Percentiles rank a stretch among this genome's conserved stretches.
These are phyloP conservation scores for Lucilia cuprina DNA, from an alignment of 1,140 invertebrate genomes.

Conservation along the genomic window DNA sequence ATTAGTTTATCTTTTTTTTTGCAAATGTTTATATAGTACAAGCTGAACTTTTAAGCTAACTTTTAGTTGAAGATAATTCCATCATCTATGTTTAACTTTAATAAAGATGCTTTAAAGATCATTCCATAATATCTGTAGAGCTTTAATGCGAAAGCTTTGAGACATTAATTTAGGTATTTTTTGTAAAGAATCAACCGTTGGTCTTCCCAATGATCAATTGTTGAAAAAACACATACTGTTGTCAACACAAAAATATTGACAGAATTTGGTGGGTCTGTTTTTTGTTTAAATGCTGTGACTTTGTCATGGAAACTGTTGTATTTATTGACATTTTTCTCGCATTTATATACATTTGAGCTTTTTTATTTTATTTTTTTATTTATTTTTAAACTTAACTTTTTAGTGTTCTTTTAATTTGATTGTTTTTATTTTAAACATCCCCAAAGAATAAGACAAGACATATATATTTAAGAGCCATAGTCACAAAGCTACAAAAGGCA, in stretches of 20 bases:
- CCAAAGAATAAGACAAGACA: conserved; percentile 35
- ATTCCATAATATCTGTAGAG: not conserved
- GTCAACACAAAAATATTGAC: not conserved
- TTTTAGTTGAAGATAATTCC: no score
- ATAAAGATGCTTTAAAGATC: no score
- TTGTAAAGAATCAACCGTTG: not conserved
- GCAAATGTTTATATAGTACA: no score
- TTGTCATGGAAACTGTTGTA: conserved; percentile 59
- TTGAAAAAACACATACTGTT: not conserved
- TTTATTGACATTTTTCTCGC: conserved; percentile 61
- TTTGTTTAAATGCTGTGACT: conserved; percentile 31
- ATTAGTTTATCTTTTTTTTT: no score
- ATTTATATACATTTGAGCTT: conserved; percentile 40
- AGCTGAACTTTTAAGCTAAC: no score
- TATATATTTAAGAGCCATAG: not conserved
- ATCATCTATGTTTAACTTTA: not conserved
- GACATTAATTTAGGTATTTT: no score
- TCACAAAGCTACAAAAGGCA: conserved; percentile 38
- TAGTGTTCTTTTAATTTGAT: not conserved
- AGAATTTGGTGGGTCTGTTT: conserved; percentile 34
- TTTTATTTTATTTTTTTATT: conserved; percentile 25
- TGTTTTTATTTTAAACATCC: not conserved
- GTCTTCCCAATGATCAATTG: not conserved
- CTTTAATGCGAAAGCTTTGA: not conserved
- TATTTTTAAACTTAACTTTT: not conserved